These are phyloP conservation scores for Dendrolimus kikuchii DNA, from an alignment of 1,140 invertebrate species.

Conservation along the genomic window DNA sequence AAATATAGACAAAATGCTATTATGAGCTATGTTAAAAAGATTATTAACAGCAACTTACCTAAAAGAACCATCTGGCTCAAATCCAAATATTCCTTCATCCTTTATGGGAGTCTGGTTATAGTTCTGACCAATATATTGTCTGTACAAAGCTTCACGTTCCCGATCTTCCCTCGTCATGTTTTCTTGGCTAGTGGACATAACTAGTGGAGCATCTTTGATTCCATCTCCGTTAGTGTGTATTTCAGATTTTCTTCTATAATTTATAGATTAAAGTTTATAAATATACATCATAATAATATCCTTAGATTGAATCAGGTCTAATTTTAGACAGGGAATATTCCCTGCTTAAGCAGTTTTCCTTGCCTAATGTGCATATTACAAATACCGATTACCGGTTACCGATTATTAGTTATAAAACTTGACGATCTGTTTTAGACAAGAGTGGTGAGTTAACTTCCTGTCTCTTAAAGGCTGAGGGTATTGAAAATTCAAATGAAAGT, in stretches of 20 bases:
- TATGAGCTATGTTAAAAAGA: not conserved
- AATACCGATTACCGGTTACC: too few relatives aligned
- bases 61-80: slow-evolving; percentile 66
- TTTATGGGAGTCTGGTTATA: slow-evolving; percentile 74
- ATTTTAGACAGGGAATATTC: too few relatives aligned
- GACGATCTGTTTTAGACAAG: too few relatives aligned
- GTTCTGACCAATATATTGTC: slow-evolving; percentile 60
- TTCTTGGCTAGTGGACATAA: slow-evolving; percentile 74
- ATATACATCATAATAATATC: too few relatives aligned
- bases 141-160: slow-evolving; percentile 51
- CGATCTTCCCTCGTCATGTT: slow-evolving; percentile 68
- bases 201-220: slow-evolving; percentile 62
- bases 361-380: too few relatives aligned
- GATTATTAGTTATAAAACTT: too few relatives aligned
- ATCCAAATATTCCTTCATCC: slow-evolving; percentile 74
- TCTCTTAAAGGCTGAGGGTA: too few relatives aligned
- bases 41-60: slow-evolving; percentile 34
- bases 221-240: slow-evolving; percentile 48
- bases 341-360: too few relatives aligned
- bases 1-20: slow-evolving; percentile 2
- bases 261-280: not conserved
- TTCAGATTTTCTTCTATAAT: slow-evolving; percentile 63
- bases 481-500: too few relatives aligned
- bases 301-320: too few relatives aligned
- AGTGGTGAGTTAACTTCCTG: too few relatives aligned